These are phyloP conservation scores for Protobothrops mucrosquamatus DNA, from an alignment of 2,113 vertebrate genomes.

Conservation along the genomic window DNA sequence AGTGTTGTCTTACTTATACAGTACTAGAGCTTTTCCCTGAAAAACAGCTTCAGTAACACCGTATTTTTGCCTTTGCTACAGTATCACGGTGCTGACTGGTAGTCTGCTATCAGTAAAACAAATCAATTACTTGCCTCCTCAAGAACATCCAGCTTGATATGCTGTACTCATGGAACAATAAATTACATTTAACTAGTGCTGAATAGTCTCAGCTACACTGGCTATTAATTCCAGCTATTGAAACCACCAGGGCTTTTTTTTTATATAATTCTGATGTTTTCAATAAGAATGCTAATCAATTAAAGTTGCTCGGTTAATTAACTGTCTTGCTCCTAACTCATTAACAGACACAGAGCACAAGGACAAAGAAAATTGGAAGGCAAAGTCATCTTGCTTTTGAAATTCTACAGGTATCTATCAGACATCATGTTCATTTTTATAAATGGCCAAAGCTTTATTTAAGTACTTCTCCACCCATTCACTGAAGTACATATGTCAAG, in stretches of 20 bases:
- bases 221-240: background rate
- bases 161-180: background rate
- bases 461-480: background rate
- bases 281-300: conserved; percentile 3
- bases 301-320: conserved; percentile 20
- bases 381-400: background rate
- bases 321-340: conserved; percentile 10
- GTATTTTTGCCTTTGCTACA: background rate
- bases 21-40: background rate
- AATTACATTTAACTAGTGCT: conserved; percentile 9
- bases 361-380: background rate
- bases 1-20: background rate
- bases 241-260: background rate
- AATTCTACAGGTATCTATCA: background rate
- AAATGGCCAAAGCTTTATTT: background rate
- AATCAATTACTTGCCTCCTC: background rate
- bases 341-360: background rate
- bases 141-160: background rate
- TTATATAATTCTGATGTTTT: background rate
- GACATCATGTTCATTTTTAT: background rate
- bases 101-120: background rate
- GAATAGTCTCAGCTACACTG: background rate
- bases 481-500: background rate
- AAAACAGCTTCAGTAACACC: background rate
- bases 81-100: background rate